Evolutionary conservation across 2,797 vertebrate genomes (phyloP).

Genomic region (Cygnus olor): DNA sequence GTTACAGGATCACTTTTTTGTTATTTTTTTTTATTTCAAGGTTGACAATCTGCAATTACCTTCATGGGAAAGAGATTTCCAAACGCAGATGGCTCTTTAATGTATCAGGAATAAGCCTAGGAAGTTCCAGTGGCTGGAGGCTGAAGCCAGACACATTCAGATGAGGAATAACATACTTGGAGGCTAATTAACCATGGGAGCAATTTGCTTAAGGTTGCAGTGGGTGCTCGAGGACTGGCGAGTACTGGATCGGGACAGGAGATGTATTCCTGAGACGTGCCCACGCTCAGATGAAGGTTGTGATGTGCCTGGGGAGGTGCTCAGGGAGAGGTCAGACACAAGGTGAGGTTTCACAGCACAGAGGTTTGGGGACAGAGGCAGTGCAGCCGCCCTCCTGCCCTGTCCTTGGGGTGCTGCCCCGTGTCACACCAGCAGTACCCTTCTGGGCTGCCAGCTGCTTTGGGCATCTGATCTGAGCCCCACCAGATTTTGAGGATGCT

Average conservation of each 20-base stretch:
- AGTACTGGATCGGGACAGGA: not conserved
- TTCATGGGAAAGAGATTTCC: conserved; percentile 24
- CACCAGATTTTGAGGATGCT: not conserved
- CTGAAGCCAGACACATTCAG: conserved; percentile 9
- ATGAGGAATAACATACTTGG: conserved; percentile 35
- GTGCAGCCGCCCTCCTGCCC: not conserved
- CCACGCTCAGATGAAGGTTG: not conserved
- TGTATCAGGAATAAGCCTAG: not conserved
- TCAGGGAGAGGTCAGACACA: not conserved
- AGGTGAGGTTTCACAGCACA: not conserved
- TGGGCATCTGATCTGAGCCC: not conserved
- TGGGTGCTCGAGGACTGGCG: not conserved
- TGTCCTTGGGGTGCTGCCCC: not conserved
- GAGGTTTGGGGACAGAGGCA: not conserved
- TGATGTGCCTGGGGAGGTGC: not conserved
- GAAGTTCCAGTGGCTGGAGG: conserved; percentile 14
- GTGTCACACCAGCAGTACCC: not conserved
- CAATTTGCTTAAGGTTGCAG: conserved; percentile 27
- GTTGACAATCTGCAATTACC: not conserved
- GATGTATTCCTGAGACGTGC: not conserved
- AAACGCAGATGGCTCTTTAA: not conserved
- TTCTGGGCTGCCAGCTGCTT: not conserved
- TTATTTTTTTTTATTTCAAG: not conserved
- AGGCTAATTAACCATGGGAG: conserved; percentile 34
- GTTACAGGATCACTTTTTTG: not conserved